Base-by-base conservation (phyloP, 1,140 invertebrate species). In the Periplaneta americana region DNA sequence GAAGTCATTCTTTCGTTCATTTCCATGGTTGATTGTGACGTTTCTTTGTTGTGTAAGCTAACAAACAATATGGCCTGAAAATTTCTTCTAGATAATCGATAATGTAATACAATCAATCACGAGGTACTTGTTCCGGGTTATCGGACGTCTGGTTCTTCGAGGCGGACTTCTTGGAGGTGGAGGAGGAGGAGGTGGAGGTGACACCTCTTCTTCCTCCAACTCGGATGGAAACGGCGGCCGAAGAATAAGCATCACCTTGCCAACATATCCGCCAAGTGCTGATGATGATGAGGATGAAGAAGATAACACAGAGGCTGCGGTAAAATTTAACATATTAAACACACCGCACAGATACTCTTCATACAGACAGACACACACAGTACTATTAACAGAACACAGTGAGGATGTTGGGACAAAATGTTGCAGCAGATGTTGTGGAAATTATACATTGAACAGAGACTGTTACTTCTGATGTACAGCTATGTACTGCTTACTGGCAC, bases 1-100 rank as follows among this genome's bases (percentile, higher is more conserved):
- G n/a, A n/a, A n/a, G n/a, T n/a, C n/a, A n/a, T n/a, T n/a, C n/a
- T n/a, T n/a, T n/a, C n/a, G n/a, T n/a, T n/a, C n/a, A n/a, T n/a
- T n/a, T n/a, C n/a, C n/a, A n/a, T n/a, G n/a, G n/a, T n/a, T n/a
- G n/a, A n/a, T n/a, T n/a, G n/a, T n/a, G n/a, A n/a, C n/a, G n/a
- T n/a, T n/a, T n/a, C n/a, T n/a, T n/a, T n/a, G n/a, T n/a, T n/a
- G n/a, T n/a, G n/a, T n/a, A n/a, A n/a, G n/a, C 75, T 34, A 36
- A 76, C 33, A 76, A 36, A 34, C 33, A 1, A n/a, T 34, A 11
- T 76, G 75, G 75, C 22, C 33, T 34, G n/a, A 36, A 66, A n/a
- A 82, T 84, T 84, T 88, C 89, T 92, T 93, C 86, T 94, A 95
- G 94, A 93, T 94, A 89, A 90, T 95, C 89, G 93, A 95, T 91